These are phyloP conservation scores for Hippoglossus stenolepis DNA, from an alignment of 2,113 vertebrate genomes.

Conservation along the genomic window DNA sequence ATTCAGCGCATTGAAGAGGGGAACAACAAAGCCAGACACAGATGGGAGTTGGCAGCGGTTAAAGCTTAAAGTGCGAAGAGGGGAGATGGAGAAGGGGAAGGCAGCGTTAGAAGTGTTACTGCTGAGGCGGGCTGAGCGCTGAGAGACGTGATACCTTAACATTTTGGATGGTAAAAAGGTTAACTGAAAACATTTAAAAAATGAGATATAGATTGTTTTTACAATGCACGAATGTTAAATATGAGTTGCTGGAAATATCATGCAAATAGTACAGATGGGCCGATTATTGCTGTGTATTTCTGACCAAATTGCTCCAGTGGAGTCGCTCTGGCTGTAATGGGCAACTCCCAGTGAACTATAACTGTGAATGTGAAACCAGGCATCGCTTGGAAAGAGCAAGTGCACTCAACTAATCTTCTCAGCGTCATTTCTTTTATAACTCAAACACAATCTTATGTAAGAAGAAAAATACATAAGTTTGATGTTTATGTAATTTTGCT, in stretches of 20 bases:
- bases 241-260: slow-evolving; percentile 8
- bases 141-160: too few relatives aligned
- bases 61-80: slow-evolving; percentile 51
- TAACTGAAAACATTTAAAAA: slow-evolving; percentile 5
- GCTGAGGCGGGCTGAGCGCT: slow-evolving; percentile 28
- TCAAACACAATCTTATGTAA: too few relatives aligned
- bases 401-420: too few relatives aligned
- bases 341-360: too few relatives aligned
- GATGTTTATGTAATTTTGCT: neutral
- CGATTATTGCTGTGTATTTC: slow-evolving; percentile 24
- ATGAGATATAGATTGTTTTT: neutral
- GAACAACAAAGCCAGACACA: slow-evolving; percentile 59
- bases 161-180: too few relatives aligned
- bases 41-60: slow-evolving; percentile 65
- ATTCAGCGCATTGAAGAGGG: slow-evolving; percentile 33
- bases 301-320: slow-evolving; percentile 25
- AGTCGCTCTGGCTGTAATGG: slow-evolving; percentile 16
- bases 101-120: slow-evolving; percentile 44
- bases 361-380: too few relatives aligned
- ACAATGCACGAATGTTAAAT: neutral
- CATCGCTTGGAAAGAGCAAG: too few relatives aligned
- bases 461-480: too few relatives aligned
- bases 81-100: slow-evolving; percentile 21
- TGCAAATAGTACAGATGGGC: neutral
- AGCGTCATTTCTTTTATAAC: too few relatives aligned